Evolutionary conservation across 2,888 invertebrate genomes (phyloP).

Genomic region (Gasteruption jaculator): DNA sequence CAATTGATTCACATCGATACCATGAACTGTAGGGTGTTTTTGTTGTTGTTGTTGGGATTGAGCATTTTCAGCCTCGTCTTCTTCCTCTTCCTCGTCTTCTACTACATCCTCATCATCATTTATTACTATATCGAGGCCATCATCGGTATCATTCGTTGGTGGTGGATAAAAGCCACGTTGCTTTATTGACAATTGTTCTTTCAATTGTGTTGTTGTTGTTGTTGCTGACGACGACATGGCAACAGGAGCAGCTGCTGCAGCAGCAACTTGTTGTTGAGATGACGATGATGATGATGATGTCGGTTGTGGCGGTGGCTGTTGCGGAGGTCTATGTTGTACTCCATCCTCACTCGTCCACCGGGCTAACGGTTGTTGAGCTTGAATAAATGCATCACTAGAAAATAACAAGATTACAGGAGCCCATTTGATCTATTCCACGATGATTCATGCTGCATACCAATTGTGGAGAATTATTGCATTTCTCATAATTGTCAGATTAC

Average conservation of each 20-base stretch:
- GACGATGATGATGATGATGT: slow-evolving; percentile 27
- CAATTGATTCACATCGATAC: slow-evolving; percentile 47
- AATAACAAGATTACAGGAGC: slow-evolving; percentile 64
- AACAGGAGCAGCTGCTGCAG: slow-evolving; percentile 48
- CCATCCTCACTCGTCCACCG: slow-evolving; percentile 89
- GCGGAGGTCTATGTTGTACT: slow-evolving; percentile 47
- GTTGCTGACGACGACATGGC: slow-evolving; percentile 42
- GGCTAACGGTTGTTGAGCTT: slow-evolving; percentile 95
- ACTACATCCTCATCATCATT: slow-evolving; percentile 8
- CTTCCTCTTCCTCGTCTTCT: slow-evolving; percentile 8
- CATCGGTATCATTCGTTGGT: slow-evolving; percentile 38
- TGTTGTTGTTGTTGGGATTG: slow-evolving; percentile 46
- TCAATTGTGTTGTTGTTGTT: slow-evolving; percentile 61
- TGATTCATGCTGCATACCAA: slow-evolving; percentile 35
- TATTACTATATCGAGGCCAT: slow-evolving; percentile 38
- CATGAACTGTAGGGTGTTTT: slow-evolving; percentile 38
- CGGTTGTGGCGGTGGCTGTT: slow-evolving; percentile 53
- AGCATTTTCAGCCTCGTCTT: slow-evolving; percentile 38
- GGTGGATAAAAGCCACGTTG: slow-evolving; percentile 45
- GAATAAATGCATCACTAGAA: slow-evolving; percentile 96
- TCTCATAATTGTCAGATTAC: slow-evolving; percentile 15
- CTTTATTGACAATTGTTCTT: slow-evolving; percentile 39
- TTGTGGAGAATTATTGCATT: too few species aligned
- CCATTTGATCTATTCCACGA: slow-evolving; percentile 41
- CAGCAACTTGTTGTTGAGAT: slow-evolving; percentile 30